Evolutionary conservation across 2,888 invertebrate species (phyloP).

Genomic region (Bellardia pandia): DNA sequence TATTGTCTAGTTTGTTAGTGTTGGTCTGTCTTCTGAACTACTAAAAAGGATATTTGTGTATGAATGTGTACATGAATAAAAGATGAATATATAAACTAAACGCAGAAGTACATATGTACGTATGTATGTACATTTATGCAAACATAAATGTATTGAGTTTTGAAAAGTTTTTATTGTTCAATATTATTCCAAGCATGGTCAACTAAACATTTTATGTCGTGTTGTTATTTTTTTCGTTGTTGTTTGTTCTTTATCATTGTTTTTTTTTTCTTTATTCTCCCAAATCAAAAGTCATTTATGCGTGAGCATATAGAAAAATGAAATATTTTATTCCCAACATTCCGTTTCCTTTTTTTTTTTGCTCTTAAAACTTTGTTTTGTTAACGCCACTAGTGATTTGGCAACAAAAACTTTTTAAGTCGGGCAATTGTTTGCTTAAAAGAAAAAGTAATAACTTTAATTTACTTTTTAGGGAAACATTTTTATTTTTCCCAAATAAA

Average conservation of each 20-base stretch:
- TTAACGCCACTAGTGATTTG: background rate
- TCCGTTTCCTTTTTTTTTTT: background rate
- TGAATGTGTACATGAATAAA: background rate
- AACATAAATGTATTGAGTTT: conserved; percentile 46
- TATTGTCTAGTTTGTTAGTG: background rate
- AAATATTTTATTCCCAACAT: background rate
- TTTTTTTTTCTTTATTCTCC: background rate
- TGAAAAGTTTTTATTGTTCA: conserved; percentile 60
- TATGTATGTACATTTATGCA: background rate
- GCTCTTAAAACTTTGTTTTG: background rate
- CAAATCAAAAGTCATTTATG: conserved; percentile 57
- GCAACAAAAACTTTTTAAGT: conserved; percentile 13
- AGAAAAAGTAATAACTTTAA: background rate
- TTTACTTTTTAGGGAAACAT: background rate
- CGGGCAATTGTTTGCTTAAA: background rate
- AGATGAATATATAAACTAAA: conserved; percentile 11
- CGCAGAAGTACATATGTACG: background rate
- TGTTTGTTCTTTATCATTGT: conserved; percentile 4
- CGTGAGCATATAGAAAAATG: conserved; percentile 29
- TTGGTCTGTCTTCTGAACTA: background rate
- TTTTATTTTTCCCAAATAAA: conserved; percentile 11
- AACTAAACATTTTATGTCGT: conserved; percentile 30
- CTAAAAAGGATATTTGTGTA: background rate
- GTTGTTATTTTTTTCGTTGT: background rate
- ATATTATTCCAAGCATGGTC: conserved; percentile 49